Base-by-base conservation (phyloP, 2,113 vertebrate genomes). In the Myxocyprinus asiaticus region DNA sequence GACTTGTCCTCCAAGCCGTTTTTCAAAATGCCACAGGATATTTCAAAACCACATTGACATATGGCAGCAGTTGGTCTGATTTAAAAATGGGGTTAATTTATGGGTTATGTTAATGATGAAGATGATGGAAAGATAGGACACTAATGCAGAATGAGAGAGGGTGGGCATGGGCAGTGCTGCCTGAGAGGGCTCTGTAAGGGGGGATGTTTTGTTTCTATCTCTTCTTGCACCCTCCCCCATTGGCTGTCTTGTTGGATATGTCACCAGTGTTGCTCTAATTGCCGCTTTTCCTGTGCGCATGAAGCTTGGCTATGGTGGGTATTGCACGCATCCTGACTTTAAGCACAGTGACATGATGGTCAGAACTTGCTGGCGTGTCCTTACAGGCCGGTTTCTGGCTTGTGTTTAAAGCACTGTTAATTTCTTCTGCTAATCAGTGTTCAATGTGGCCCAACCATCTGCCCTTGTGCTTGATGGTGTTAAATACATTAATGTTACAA, bases 251-350 rank as follows among this genome's bases (percentile, higher is more conserved):
- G 72, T 75, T 50, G 72, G 72, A 75, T 75, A 75, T 75, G 45
- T 75, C 72, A 63, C 72, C 72, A 51, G 72, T 45, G 58, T 63
- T 75, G 59, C 72, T 75, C 17, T 75, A 75, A 75, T 75, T 75
- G 72, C 44, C 63, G 72, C 59, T 63, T 63, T 48, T 63, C 7
- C 59, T 42, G 45, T 63, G 72, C 50, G 72, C 72, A 48, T 63
- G 72, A n/a, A 74, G 15, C 10, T 33, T 33, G 22, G 3, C 22
- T 4, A 59, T 63, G 15, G 72, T 75, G 72, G 6, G 72, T 63
- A 75, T 75, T 63, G 51, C 72, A 75, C 11, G 15, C 22, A 33
- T 33, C 50, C 58, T 75, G 72, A 75, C 58, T 51, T 51, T 75
- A 75, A 58, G 63, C 44, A 33, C 14, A 48, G 44, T 75, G 72